Conservation (phyloP, 35 echinoderm and acorn worm species). For the Acanthaster planci region DNA sequence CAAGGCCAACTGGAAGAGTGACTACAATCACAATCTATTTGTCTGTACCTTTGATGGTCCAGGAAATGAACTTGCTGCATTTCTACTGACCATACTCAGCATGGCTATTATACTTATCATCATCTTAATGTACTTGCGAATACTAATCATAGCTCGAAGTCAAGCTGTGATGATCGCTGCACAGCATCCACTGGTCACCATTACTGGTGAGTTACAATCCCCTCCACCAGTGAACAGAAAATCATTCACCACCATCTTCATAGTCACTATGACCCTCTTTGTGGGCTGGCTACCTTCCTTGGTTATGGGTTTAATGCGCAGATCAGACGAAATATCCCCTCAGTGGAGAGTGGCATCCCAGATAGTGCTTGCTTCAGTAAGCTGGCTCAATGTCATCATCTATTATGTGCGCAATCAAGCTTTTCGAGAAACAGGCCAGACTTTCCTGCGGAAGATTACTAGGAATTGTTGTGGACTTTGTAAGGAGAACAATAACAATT, state of each 20-base stretch:
- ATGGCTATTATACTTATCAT: neutral
- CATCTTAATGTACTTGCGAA: slow-evolving; percentile 8
- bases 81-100: neutral
- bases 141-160: slow-evolving; percentile 3
- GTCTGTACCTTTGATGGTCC: neutral
- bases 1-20: neutral
- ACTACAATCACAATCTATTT: neutral
- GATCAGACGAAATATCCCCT: neutral
- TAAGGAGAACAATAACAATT: neutral
- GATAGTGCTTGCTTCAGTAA: neutral
- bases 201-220: slow-evolving; percentile 7
- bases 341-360: neutral
- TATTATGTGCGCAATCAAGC: neutral
- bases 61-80: neutral
- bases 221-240: neutral
- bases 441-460: neutral
- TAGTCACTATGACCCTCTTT: neutral
- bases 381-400: neutral
- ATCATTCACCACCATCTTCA: slow-evolving; percentile 24
- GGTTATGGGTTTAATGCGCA: neutral
- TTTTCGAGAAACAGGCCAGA: neutral
- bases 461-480: slow-evolving; percentile 12
- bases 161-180: neutral
- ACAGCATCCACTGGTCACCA: slow-evolving; percentile 9
- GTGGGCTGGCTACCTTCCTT: slow-evolving; percentile 3